Base-by-base conservation (phyloP, 1,140 invertebrate species). In the Teleopsis dalmanni region DNA sequence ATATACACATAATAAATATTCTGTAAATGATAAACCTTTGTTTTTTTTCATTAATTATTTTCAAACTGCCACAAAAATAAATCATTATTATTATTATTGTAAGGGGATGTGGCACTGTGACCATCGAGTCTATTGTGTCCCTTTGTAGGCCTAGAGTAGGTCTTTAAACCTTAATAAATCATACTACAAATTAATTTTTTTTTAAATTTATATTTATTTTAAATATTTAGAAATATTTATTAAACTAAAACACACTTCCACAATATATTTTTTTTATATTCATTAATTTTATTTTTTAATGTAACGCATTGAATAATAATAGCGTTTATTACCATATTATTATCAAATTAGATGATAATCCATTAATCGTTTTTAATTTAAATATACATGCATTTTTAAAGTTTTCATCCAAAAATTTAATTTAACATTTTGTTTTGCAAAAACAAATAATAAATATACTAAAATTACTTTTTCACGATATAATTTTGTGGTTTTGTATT, bases 131-230 rank as follows among this genome's bases (percentile, higher is more conserved):
- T n/a, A n/a, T n/a, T n/a, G n/a, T n/a, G n/a, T n/a, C n/a, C n/a
- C n/a, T n/a, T n/a, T n/a, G n/a, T n/a, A n/a, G n/a, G n/a, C n/a
- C n/a, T n/a, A n/a, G n/a, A n/a, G n/a, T n/a, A n/a, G n/a, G n/a
- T n/a, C n/a, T n/a, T n/a, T n/a, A n/a, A n/a, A n/a, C n/a, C n/a
- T n/a, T n/a, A n/a, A n/a, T n/a, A n/a, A n/a, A n/a, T n/a, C n/a
- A n/a, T n/a, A n/a, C n/a, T n/a, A n/a, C n/a, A n/a, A n/a, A n/a
- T 31, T 9, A 31, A 31, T 31, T 46, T 34, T 46, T 31, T 25
- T 46, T 46, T 46, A 46, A 36, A 46, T 33, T 46, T 34, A 35
- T 43, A 27, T 43, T 43, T 43, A 46, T 46, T 46, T 46, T 43
- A 9, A 43, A 46, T 46, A 35, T 36, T 46, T 21, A 26, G 44